Percentiles rank a stretch among this genome's conserved stretches.
These are phyloP conservation scores for Sternarchorhynchus goeldii DNA, from an alignment of 2,797 vertebrate species.

Conservation along the genomic window DNA sequence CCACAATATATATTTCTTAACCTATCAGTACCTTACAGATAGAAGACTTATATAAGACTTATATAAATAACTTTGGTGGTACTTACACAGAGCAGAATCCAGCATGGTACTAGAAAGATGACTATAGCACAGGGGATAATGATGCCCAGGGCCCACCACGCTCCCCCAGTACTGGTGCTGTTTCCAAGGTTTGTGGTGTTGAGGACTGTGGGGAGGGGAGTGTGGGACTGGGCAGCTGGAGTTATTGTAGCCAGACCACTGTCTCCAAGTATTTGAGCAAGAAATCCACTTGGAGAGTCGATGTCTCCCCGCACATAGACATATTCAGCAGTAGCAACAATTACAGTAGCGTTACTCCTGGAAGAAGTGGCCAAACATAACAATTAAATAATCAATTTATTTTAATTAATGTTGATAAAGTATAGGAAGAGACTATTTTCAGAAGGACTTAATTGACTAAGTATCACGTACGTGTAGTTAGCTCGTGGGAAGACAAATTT, in stretches of 20 bases:
- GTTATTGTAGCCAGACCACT: constrained; percentile 9
- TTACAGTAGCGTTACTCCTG: constrained; percentile 5
- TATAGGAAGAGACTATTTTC: background rate
- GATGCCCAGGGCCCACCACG: constrained; percentile 52
- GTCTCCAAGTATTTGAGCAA: constrained; percentile 1
- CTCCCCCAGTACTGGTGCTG: background rate
- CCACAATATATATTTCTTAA: too few species aligned
- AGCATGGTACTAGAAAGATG: constrained; percentile 49
- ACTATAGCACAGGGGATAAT: constrained; percentile 55
- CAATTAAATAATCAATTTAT: background rate
- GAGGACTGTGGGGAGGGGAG: background rate
- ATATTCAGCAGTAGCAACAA: background rate
- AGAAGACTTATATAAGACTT: too few species aligned
- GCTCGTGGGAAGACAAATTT: background rate
- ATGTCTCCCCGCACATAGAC: background rate
- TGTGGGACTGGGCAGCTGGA: background rate
- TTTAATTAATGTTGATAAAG: background rate
- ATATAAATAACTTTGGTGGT: background rate
- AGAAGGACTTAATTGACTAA: background rate
- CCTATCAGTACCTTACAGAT: too few species aligned
- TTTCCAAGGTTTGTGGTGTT: background rate
- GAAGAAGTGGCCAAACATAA: background rate
- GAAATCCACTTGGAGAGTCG: constrained; percentile 23
- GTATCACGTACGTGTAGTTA: constrained; percentile 12
- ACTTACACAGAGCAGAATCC: constrained; percentile 58